Conservation (phyloP, 2,888 invertebrate species). For the Stomorhina lunata region DNA sequence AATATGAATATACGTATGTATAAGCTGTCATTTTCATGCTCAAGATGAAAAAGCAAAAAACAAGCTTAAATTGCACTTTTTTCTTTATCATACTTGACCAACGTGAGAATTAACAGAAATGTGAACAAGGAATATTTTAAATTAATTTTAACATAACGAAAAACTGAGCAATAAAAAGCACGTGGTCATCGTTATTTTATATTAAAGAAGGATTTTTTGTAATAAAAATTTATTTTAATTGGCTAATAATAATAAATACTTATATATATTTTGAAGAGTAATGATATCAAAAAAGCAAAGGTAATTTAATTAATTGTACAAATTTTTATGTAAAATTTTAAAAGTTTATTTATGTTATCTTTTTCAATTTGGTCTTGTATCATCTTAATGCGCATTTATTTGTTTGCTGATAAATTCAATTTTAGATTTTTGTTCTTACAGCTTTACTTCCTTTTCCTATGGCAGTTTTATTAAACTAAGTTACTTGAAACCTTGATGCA, state of each 20-base stretch:
- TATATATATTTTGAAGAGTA: no score
- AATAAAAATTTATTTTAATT: not conserved
- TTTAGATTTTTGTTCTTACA: not conserved
- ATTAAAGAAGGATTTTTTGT: not conserved
- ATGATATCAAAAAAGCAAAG: no score
- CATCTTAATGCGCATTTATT: slow-evolving; percentile 28
- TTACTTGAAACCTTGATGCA: not conserved
- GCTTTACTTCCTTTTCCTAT: not conserved
- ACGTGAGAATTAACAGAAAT: not conserved
- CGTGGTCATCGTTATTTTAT: slow-evolving; percentile 14
- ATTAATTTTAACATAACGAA: not conserved
- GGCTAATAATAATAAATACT: no score
- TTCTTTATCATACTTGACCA: slow-evolving; percentile 19
- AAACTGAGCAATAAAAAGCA: not conserved
- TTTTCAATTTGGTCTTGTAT: slow-evolving; percentile 21
- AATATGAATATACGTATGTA: no score
- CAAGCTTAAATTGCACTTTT: slow-evolving; percentile 18
- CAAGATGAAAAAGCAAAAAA: slow-evolving; percentile 10
- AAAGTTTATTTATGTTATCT: not conserved
- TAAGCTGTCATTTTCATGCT: slow-evolving; percentile 10
- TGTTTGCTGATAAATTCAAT: slow-evolving; percentile 35
- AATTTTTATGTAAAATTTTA: no score
- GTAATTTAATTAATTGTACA: no score
- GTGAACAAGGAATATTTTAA: not conserved
- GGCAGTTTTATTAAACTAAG: not conserved